Base-by-base conservation (phyloP, 2,113 vertebrate species). In the Machaerirhynchus nigripectus region DNA sequence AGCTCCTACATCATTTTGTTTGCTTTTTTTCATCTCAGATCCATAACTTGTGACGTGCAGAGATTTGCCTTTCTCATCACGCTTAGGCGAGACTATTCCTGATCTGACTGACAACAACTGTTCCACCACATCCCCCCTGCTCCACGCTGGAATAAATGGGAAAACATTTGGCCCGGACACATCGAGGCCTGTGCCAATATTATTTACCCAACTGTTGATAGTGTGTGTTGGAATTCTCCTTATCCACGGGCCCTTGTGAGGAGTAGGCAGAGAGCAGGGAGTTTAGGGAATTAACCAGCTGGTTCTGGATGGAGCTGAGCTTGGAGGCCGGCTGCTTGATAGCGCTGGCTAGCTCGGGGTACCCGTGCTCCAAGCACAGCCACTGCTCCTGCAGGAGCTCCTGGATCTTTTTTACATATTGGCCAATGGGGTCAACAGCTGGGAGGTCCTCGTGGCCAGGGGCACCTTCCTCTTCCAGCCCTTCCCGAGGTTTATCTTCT, bases 301-400 rank as follows among this genome's bases (percentile, higher is more conserved):
- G 99, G 97, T 98, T 99, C 97, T 99, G 99, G 93, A 99, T 99
- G 73, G 99, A 99, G 97, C 99, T 99, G 98, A 99, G 99, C 97
- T 99, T 99, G 84, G 99, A 99, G 49, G 99, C 98, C 0, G 98
- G 98, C 78, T 99, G 98, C 64, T 98, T 98, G 57, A 98, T 98
- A 39, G 98, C 99, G 7, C 98, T 98, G 59, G 98, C 96, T 63
- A 98, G 97, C 96, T 99, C 99, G 0, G 99, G 99, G 89, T 98
- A 98, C 40, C 98, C 97, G 3, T 99, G 99, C 87, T 99, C 99
- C 91, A 99, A 96, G 90, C 98, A 99, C 81, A 98, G 98, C 99
- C 99, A 99, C 97, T 99, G 99, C 93, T 99, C 99, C 67, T 99
- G 99, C 70, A 99, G 97, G 17, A 99, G 99, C 59, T 99, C 99